Evolutionary conservation across 2,113 vertebrate species (phyloP).

Genomic region (Equus quagga): DNA sequence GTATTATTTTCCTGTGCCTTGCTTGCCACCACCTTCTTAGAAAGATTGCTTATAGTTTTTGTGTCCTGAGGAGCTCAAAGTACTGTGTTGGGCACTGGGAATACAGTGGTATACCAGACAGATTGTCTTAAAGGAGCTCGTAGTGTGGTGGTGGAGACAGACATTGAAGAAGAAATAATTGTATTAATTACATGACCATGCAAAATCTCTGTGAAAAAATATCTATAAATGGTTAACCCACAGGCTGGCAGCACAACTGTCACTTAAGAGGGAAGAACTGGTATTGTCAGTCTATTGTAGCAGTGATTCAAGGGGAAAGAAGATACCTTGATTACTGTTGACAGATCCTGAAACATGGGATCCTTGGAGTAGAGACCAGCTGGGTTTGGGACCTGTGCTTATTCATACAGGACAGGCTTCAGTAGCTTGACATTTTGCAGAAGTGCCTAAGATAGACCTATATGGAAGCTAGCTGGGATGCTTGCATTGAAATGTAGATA

Average conservation of each 20-base stretch:
- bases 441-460: background rate
- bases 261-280: background rate
- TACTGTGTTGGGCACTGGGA: background rate
- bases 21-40: background rate
- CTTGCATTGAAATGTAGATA: background rate
- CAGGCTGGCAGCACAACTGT: background rate
- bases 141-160: background rate
- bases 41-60: background rate
- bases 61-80: background rate
- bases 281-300: background rate
- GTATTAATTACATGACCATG: conserved; percentile 24
- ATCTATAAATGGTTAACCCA: background rate
- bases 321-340: background rate
- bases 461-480: background rate
- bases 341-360: background rate
- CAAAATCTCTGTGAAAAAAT: conserved; percentile 17
- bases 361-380: background rate
- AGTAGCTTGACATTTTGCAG: background rate
- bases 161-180: background rate
- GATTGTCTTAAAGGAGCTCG: background rate
- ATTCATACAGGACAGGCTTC: background rate
- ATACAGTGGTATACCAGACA: background rate
- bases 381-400: background rate
- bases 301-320: background rate
- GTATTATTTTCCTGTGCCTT: background rate